These are phyloP conservation scores for Herpailurus yagouaroundi DNA, from an alignment of 2,113 vertebrate genomes.

Conservation along the genomic window DNA sequence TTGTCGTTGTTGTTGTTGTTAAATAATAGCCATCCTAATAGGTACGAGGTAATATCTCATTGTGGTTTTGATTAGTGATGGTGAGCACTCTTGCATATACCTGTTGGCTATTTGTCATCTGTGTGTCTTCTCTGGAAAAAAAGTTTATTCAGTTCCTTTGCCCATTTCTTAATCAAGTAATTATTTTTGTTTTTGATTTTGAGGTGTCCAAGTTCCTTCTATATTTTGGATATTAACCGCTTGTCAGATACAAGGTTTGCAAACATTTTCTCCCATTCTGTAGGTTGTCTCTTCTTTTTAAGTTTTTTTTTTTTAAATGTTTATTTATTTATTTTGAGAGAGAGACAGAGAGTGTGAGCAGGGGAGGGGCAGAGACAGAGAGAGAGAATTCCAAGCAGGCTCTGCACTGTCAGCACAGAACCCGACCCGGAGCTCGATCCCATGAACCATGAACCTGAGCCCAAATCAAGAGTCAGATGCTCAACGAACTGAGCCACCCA, in stretches of 20 bases:
- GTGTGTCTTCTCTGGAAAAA: neutral
- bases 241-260: neutral
- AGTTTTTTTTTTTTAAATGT: neutral
- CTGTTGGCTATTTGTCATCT: neutral
- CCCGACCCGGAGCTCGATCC: neutral
- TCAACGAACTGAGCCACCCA: neutral
- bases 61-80: neutral
- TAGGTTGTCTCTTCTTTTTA: neutral
- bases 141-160: neutral
- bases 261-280: neutral
- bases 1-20: too few species aligned
- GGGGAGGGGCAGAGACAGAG: neutral
- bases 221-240: neutral
- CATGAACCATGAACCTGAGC: neutral
- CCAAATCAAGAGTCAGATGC: neutral
- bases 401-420: neutral
- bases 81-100: neutral
- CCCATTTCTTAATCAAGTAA: neutral
- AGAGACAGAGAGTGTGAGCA: neutral
- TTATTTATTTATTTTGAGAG: neutral
- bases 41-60: neutral
- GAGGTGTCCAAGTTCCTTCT: neutral
- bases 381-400: neutral
- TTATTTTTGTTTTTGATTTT: neutral
- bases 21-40: neutral